These are phyloP conservation scores for Tenthredo livida DNA, from an alignment of 2,888 invertebrate genomes.

Conservation along the genomic window DNA sequence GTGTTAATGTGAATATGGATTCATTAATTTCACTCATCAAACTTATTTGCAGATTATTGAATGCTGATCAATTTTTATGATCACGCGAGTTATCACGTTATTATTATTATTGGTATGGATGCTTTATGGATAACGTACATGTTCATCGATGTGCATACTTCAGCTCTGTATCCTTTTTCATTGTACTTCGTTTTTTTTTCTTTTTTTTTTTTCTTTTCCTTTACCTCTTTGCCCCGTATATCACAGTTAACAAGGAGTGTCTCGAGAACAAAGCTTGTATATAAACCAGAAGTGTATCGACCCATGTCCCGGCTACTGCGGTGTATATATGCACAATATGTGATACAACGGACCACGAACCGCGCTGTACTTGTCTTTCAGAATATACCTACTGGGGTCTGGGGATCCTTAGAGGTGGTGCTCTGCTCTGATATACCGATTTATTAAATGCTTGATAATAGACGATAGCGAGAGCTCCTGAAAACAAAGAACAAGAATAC, in stretches of 20 bases:
- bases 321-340: slow-evolving; percentile 88
- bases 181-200: slow-evolving; percentile 10
- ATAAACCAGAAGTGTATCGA: slow-evolving; percentile 89
- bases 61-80: not conserved
- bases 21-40: not conserved
- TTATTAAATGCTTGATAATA: not conserved
- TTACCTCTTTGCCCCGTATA: not conserved
- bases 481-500: too few relatives aligned
- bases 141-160: not conserved
- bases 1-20: slow-evolving; percentile 82
- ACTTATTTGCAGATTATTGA: not conserved
- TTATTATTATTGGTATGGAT: not conserved
- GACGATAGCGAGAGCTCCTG: too few relatives aligned
- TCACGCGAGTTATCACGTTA: not conserved
- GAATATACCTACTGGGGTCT: too few relatives aligned
- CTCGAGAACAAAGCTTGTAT: slow-evolving; percentile 85
- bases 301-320: slow-evolving; percentile 89
- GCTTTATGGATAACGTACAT: not conserved
- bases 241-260: slow-evolving; percentile 87
- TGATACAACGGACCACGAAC: slow-evolving; percentile 87
- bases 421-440: too few relatives aligned
- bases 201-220: slow-evolving; percentile 25
- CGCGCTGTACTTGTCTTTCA: slow-evolving; percentile 88
- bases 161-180: not conserved
- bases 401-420: slow-evolving; percentile 89